Evolutionary conservation across 2,888 invertebrate genomes (phyloP).

Genomic region (Chrysotoxum bicinctum): DNA sequence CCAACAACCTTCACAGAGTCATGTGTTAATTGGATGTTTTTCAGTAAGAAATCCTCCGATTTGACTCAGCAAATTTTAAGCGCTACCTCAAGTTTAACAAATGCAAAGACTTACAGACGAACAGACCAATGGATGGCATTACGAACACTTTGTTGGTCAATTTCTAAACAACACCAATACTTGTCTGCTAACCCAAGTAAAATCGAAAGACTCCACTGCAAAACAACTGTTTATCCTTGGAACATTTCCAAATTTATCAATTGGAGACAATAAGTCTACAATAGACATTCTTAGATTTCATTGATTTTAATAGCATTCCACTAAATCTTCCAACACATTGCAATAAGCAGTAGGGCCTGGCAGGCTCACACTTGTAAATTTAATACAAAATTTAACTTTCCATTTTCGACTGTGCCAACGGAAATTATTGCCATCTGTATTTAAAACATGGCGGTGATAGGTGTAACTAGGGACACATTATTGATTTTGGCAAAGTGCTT

Average conservation of each 20-base stretch:
- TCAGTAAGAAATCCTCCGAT: too few relatives aligned
- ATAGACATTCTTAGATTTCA: background rate
- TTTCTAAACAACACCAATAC: too few relatives aligned
- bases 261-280: background rate
- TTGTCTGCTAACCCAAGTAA: too few relatives aligned
- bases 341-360: background rate
- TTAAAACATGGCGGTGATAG: background rate
- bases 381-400: background rate
- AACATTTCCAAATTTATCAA: background rate
- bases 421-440: background rate
- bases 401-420: constrained; percentile 8
- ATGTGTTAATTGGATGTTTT: too few relatives aligned
- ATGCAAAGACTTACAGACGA: too few relatives aligned
- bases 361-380: background rate
- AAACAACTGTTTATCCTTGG: background rate
- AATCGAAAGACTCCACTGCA: too few relatives aligned
- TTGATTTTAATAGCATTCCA: background rate
- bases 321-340: background rate
- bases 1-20: too few relatives aligned
- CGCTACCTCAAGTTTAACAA: too few relatives aligned
- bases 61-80: too few relatives aligned
- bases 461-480: constrained; percentile 6
- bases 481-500: constrained; percentile 49
- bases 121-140: too few relatives aligned
- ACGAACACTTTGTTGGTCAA: too few relatives aligned